Conservation (phyloP, 2,888 invertebrate genomes). For the Drosophila trichaetosa region DNA sequence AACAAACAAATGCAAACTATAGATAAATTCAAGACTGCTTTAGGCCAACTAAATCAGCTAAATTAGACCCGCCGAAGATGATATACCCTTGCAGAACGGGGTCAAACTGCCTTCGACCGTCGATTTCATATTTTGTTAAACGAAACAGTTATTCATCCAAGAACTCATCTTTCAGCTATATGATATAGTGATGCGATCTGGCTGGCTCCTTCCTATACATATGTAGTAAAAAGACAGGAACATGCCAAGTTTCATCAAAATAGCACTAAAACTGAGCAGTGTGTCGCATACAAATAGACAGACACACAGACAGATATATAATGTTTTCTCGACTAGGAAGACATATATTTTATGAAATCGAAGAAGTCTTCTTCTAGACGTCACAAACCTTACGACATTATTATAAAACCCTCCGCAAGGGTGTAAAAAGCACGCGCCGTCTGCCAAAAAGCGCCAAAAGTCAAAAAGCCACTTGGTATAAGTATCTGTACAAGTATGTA, state of each 20-base stretch:
- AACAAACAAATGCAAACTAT: slow-evolving; percentile 22
- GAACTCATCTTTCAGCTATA: background rate
- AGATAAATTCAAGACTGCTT: slow-evolving; percentile 27
- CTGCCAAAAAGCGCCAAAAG: slow-evolving; percentile 37
- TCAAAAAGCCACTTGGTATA: slow-evolving; percentile 28
- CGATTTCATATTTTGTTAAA: background rate
- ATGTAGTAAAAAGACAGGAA: background rate
- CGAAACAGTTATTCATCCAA: background rate
- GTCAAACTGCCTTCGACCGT: background rate
- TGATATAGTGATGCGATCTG: background rate
- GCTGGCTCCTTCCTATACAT: fast-evolving
- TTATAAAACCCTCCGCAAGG: background rate
- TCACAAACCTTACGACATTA: background rate
- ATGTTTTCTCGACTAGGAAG: background rate
- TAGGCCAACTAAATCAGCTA: background rate
- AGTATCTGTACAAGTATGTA: background rate
- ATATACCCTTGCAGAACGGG: background rate
- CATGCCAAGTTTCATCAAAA: background rate
- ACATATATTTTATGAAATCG: background rate
- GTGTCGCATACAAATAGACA: background rate
- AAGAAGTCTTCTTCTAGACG: too few relatives aligned
- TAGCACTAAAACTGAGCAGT: background rate
- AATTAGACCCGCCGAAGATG: background rate
- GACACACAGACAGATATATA: background rate
- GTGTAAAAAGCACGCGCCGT: slow-evolving; percentile 5